These are phyloP conservation scores for Gavia stellata DNA, from an alignment of 2,113 vertebrate genomes.

Conservation along the genomic window DNA sequence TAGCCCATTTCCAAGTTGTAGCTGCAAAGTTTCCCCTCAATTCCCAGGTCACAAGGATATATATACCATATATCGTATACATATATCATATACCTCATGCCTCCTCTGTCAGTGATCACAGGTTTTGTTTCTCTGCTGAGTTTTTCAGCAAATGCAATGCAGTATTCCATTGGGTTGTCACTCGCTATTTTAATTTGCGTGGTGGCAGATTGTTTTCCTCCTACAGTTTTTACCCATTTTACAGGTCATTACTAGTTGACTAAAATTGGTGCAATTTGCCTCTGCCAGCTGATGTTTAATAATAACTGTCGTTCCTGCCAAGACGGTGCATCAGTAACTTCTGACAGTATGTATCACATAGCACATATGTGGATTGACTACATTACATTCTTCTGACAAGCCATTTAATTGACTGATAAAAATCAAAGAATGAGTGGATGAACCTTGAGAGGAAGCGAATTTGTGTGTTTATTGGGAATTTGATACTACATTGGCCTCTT, in stretches of 20 bases:
- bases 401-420: conserved; percentile 37
- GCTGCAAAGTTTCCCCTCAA: neutral
- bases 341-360: neutral
- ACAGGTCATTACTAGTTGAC: conserved; percentile 33
- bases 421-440: neutral
- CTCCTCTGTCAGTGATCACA: neutral
- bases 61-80: neutral
- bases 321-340: neutral
- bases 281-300: conserved; percentile 52
- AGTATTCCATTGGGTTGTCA: neutral
- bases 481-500: neutral
- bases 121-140: neutral
- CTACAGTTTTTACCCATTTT: conserved; percentile 10
- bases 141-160: neutral
- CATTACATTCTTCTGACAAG: neutral
- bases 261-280: conserved; percentile 29
- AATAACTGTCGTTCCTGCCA: conserved; percentile 20
- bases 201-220: conserved; percentile 41
- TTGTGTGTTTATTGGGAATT: neutral
- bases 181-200: neutral
- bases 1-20: neutral
- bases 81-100: neutral
- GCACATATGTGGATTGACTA: neutral
- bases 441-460: neutral
- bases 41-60: neutral